Base-by-base conservation (phyloP, 2,797 vertebrate species). In the Microhierax caerulescens region DNA sequence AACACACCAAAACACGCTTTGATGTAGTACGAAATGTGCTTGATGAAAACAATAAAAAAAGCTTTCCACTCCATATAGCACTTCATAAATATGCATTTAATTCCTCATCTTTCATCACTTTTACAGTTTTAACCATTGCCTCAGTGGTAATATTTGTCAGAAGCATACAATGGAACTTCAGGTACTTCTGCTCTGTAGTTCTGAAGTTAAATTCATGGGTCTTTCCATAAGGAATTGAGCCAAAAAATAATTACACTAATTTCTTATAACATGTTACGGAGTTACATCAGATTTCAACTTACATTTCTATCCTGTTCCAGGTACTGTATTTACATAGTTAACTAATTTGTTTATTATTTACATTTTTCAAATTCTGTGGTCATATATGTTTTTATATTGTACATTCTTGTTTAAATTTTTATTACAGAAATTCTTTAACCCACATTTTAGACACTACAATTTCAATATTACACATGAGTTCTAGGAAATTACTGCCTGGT, bases 381-480 rank as follows among this genome's bases (percentile, higher is more conserved):
- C 78, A 92, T 92, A 98, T 98, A 98, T 97, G 95, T 98, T 96
- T 95, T 96, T 45, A 68, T 88, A 95, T 98, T 98, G 98, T 99
- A 99, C 98, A 99, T 78, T 98, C 97, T 88, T 98, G 96, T 95
- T 92, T 74, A 87, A 64, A 93, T 97, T 97, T 96, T 92, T 93
- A 84, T 98, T 97, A 98, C 97, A 97, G 94, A 98, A 92, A 47
- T 84, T 92, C 81, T 85, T 93, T 91, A 82, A 83, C 70, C 88
- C 32, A 0, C 68, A 74, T 94, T 95, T 96, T 84, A 93, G 93
- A 97, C 64, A 91, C 60, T 43, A 64, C 10, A 34, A 43, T 79
- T 95, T 85, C 78, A 94, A 25, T 82, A 90, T 75, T 95, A 92
- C 93, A 79, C 85, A 88, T 65, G 34, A 94, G 32, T 74, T 84